Base-by-base conservation (phyloP, 2,797 vertebrate species). In the Lacerta bilineata region DNA sequence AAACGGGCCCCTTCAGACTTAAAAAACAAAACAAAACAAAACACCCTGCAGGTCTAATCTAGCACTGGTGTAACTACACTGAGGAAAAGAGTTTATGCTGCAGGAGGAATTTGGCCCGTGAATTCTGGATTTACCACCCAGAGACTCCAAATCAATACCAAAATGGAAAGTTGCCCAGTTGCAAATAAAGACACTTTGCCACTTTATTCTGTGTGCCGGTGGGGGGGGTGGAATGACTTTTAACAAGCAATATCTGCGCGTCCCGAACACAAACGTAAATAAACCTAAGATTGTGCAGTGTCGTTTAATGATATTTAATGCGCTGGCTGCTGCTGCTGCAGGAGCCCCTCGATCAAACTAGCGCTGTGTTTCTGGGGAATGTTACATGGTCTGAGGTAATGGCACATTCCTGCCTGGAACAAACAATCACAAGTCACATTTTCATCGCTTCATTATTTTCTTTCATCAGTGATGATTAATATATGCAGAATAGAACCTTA, bases 111-210 rank as follows among this genome's bases (percentile, higher is more conserved):
- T 50, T 39, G 74, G 76, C 84, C 69, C 85, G 80, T 0, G 0
- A 39, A 76, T 39, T 84, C 79, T 91, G 59, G 85, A 90, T 83
- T 88, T 91, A 80, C 64, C 77, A 83, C 55, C 81, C 5, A 0
- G 13, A 36, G 46, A 20, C 23, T 90, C 0, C 0, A 0, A 10
- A 74, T 88, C 6, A 0, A 91, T 89, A 79, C 1, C 1, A 0
- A 84, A 91, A 86, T 0, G 3, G 85, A 87, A 91, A 90, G 46
- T 68, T 89, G 46, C 85, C 68, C n/a, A 83, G 25, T 46, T 87
- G 75, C 84, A 91, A 88, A 91, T 83, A 88, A 90, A 89, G 77
- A 82, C 80, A 91, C 74, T 80, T 93, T 86, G 91, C 86, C 68
- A 79, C 1, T 0, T 87, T 85, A 92, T 86, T 87, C 91, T 89